These are phyloP conservation scores for Lycia hirtaria DNA, from an alignment of 2,888 invertebrate genomes.

Conservation along the genomic window DNA sequence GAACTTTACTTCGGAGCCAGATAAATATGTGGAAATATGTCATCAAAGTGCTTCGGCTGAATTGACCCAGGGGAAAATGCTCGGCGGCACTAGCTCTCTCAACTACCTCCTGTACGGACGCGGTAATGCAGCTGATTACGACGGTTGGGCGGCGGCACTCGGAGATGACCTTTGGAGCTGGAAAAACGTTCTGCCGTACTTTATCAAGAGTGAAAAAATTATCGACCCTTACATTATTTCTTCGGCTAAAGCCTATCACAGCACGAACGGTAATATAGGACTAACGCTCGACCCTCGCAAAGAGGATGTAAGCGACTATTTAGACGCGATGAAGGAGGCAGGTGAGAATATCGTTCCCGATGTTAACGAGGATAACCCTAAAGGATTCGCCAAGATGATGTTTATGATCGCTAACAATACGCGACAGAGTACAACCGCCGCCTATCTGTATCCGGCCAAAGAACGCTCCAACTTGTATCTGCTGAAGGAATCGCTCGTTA, in stretches of 20 bases:
- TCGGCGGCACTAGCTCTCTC: constrained; percentile 82
- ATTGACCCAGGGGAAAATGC: constrained; percentile 82
- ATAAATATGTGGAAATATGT: constrained; percentile 59
- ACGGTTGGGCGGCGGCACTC: constrained; percentile 77
- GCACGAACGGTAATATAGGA: constrained; percentile 66
- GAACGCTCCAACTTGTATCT: constrained; percentile 59
- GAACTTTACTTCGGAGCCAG: constrained; percentile 58
- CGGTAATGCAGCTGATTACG: constrained; percentile 59
- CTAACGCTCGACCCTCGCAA: constrained; percentile 52
- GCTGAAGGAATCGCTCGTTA: constrained; percentile 74
- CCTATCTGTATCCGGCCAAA: constrained; percentile 67
- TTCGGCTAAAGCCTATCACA: constrained; percentile 51
- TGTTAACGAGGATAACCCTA: constrained; percentile 60
- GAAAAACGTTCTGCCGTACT: constrained; percentile 73
- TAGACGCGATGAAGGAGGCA: constrained; percentile 67
- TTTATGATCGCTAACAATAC: constrained; percentile 70
- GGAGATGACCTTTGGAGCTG: constrained; percentile 83
- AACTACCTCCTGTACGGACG: constrained; percentile 82
- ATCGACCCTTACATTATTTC: constrained; percentile 42
- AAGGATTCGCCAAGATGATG: constrained; percentile 75
- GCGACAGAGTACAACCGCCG: constrained; percentile 75
- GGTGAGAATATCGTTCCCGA: constrained; percentile 65
- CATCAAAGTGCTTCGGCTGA: constrained; percentile 32
- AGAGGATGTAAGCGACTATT: constrained; percentile 37
- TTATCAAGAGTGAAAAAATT: constrained; percentile 75